Evolutionary conservation across 2,888 invertebrate species (phyloP).

Genomic region (Buathra laborator): DNA sequence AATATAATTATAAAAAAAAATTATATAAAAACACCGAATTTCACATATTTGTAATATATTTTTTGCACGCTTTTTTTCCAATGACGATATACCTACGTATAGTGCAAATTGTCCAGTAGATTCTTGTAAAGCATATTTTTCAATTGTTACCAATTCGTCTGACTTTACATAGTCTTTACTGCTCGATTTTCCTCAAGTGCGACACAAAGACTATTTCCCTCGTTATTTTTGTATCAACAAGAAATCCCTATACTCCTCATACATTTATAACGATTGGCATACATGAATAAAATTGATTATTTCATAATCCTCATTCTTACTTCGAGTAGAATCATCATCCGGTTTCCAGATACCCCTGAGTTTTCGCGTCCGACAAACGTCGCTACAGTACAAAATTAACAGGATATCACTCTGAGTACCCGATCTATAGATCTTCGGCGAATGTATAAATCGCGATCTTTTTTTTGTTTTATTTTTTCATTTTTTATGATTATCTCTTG

Average conservation of each 20-base stretch:
- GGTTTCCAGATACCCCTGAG: neutral
- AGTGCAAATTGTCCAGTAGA: neutral
- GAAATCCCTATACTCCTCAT: neutral
- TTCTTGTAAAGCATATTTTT: neutral
- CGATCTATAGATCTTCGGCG: neutral
- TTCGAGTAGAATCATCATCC: conserved; percentile 38
- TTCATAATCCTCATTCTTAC: conserved; percentile 11
- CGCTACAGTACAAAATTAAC: neutral
- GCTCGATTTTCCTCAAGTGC: neutral
- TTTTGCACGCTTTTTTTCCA: neutral
- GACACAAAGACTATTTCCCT: neutral
- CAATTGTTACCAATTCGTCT: neutral
- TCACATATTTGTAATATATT: too few relatives aligned
- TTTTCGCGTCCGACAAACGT: neutral
- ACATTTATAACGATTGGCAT: conserved; percentile 22
- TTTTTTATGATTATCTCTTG: conserved; percentile 4
- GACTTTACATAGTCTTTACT: neutral
- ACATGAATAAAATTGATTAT: conserved; percentile 31
- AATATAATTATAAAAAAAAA: neutral
- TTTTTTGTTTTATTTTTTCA: neutral
- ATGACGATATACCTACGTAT: neutral
- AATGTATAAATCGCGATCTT: conserved; percentile 4
- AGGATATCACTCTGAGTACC: conserved; percentile 11
- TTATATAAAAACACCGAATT: neutral
- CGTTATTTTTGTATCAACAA: neutral